Percentiles rank a stretch among this genome's conserved stretches.
Evolutionary conservation across 2,888 invertebrate species (phyloP).

Genomic region (Cyclophora punctaria): DNA sequence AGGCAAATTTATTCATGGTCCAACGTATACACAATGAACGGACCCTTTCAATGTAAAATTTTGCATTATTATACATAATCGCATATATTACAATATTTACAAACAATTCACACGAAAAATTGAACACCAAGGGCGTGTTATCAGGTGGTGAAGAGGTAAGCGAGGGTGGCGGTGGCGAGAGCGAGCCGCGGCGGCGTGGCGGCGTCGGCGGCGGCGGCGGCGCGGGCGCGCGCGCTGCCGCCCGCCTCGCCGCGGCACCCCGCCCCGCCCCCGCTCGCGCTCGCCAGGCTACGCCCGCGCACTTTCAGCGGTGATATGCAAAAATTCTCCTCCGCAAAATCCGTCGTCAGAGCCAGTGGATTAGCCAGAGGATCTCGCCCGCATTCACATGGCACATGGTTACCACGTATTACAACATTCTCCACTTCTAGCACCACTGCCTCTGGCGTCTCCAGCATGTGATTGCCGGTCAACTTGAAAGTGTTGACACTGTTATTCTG

Average conservation of each 20-base stretch:
- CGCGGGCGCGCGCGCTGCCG: slow-evolving; percentile 43
- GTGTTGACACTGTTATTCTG: slow-evolving; percentile 81
- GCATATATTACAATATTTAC: slow-evolving; percentile 71
- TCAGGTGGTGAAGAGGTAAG: slow-evolving; percentile 48
- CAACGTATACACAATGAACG: slow-evolving; percentile 73
- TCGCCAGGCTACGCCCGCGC: slow-evolving; percentile 84
- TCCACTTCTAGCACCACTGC: slow-evolving; percentile 82
- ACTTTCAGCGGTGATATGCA: slow-evolving; percentile 91
- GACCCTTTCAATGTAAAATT: slow-evolving; percentile 73
- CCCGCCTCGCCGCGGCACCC: slow-evolving; percentile 60
- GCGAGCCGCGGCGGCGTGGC: slow-evolving; percentile 36
- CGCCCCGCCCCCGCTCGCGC: slow-evolving; percentile 47
- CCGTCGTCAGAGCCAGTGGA: slow-evolving; percentile 79
- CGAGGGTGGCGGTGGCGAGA: slow-evolving; percentile 43
- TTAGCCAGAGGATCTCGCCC: slow-evolving; percentile 86
- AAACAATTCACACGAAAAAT: slow-evolving; percentile 46
- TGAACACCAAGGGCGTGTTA: slow-evolving; percentile 63
- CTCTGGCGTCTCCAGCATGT: slow-evolving; percentile 86
- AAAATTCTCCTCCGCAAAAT: slow-evolving; percentile 84
- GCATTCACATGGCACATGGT: slow-evolving; percentile 92
- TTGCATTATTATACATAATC: slow-evolving; percentile 56
- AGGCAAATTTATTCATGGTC: slow-evolving; percentile 74
- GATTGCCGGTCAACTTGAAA: slow-evolving; percentile 87
- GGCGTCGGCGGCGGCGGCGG: slow-evolving; percentile 22
- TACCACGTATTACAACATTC: slow-evolving; percentile 81